A percentile compares a stretch with the other conserved stretches of the same genome.
These are phyloP conservation scores for Alouatta palliata DNA, from an alignment of 2,113 vertebrate species.

Conservation along the genomic window DNA sequence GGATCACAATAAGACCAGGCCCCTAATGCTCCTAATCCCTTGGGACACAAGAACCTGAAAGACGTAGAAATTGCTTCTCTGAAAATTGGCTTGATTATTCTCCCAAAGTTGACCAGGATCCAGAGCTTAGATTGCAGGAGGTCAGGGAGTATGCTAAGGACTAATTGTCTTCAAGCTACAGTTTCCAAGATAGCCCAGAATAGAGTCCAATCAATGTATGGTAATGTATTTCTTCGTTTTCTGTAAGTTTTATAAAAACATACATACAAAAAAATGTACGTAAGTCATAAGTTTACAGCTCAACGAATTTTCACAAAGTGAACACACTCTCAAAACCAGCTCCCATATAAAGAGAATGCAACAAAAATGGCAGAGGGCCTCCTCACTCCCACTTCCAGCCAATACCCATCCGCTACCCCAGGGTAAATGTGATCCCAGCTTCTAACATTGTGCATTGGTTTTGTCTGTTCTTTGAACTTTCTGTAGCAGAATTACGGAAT, in stretches of 20 bases:
- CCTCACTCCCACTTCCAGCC: not conserved
- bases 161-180: not conserved
- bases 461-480: not conserved
- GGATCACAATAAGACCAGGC: not conserved
- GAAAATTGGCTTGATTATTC: not conserved
- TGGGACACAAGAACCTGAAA: not conserved
- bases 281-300: not conserved
- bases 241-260: not conserved
- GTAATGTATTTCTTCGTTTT: not conserved
- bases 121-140: not conserved
- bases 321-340: not conserved
- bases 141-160: not conserved
- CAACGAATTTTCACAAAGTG: not conserved
- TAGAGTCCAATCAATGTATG: not conserved
- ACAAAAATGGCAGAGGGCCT: not conserved
- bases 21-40: not conserved
- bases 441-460: not conserved
- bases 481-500: not conserved
- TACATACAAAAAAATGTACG: not conserved
- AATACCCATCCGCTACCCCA: not conserved
- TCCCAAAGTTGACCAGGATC: not conserved
- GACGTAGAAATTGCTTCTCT: not conserved
- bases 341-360: not conserved
- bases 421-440: not conserved
- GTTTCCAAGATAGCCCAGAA: not conserved